phyloP scores from a whole-genome alignment of 2,113 vertebrate genomes.

The Macrotus californicus region DNA sequence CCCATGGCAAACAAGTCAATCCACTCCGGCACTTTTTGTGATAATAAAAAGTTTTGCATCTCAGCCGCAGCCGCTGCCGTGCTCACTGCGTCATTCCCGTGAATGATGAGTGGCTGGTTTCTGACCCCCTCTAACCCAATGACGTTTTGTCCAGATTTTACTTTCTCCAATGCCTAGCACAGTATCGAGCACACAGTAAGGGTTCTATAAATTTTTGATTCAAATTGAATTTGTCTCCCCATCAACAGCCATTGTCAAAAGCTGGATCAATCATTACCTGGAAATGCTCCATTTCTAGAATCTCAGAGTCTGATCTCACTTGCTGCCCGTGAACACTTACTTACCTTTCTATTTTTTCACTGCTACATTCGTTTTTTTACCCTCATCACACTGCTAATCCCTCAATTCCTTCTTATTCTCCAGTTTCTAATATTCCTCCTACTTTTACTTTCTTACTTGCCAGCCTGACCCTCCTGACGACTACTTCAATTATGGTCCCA shows the following conservation, averaged over 20 bases:
- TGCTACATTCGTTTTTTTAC: background rate
- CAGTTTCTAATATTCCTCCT: background rate
- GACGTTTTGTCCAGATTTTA: background rate
- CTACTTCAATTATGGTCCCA: background rate
- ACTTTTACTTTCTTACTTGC: background rate
- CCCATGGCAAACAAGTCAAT: slow-evolving; percentile 32
- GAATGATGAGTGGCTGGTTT: background rate
- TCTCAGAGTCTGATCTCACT: background rate
- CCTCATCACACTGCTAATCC: background rate
- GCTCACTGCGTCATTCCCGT: background rate
- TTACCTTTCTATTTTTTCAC: background rate
- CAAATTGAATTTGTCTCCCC: background rate
- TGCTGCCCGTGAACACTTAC: background rate
- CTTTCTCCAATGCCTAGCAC: background rate
- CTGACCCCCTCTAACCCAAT: background rate
- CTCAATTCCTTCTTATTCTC: background rate
- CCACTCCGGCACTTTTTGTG: background rate
- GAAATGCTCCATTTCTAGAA: background rate
- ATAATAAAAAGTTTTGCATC: background rate
- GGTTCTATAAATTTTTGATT: background rate
- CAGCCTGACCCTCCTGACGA: background rate
- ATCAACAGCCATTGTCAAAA: background rate
- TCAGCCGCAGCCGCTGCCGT: background rate
- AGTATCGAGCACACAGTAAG: background rate
- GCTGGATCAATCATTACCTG: background rate